Evolutionary conservation across 1,140 invertebrate genomes (phyloP).

Genomic region (Drosophila ogumai): DNA sequence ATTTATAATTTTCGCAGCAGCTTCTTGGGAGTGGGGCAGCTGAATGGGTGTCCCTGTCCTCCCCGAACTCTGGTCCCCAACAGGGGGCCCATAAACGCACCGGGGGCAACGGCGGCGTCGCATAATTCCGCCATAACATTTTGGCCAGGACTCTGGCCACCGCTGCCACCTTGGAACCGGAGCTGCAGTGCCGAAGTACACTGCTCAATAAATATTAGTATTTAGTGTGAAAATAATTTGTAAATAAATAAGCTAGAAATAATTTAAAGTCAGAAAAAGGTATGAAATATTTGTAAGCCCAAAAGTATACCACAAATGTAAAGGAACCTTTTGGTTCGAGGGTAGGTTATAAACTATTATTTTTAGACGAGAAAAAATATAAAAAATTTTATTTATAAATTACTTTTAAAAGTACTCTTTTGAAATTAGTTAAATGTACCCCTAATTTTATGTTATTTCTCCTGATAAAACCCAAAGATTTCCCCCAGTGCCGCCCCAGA

Average conservation of each 20-base stretch:
- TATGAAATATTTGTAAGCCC: neutral
- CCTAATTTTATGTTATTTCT: neutral
- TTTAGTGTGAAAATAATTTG: neutral
- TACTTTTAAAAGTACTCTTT: too few species aligned
- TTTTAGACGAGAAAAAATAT: neutral
- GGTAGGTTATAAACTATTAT: neutral
- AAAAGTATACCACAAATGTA: constrained; percentile 6
- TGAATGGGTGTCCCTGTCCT: constrained; percentile 35
- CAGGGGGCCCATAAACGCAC: constrained; percentile 74
- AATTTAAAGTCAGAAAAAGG: neutral
- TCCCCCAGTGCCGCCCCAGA: constrained; percentile 14
- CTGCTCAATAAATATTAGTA: neutral
- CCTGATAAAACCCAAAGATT: neutral
- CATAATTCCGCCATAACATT: constrained; percentile 80
- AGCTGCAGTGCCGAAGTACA: constrained; percentile 55
- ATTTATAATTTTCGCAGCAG: constrained; percentile 63
- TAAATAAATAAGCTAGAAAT: neutral
- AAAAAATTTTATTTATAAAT: too few species aligned
- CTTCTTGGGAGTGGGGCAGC: neutral
- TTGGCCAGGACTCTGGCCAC: constrained; percentile 54
- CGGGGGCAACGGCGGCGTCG: constrained; percentile 73
- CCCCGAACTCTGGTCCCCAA: constrained; percentile 29
- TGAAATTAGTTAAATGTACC: neutral
- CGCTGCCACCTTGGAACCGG: constrained; percentile 66
- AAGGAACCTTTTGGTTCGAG: neutral